Conservation (phyloP, 2,888 invertebrate species). For the Fabriciana adippe region DNA sequence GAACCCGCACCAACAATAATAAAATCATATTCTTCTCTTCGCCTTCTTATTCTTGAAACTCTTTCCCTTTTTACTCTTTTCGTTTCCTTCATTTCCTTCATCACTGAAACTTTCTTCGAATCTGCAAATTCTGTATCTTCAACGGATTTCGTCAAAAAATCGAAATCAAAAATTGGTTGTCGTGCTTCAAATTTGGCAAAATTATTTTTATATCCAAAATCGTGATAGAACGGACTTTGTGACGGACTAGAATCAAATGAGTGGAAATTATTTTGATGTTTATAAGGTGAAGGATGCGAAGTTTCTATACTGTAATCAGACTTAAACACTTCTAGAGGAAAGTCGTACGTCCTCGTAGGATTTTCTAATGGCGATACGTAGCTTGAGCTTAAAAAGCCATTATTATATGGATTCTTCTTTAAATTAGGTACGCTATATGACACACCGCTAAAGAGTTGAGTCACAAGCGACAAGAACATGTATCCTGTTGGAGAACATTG, state of each 20-base stretch:
- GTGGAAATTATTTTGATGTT: constrained; percentile 4
- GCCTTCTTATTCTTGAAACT: constrained; percentile 51
- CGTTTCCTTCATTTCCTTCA: constrained; percentile 10
- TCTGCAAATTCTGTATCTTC: constrained; percentile 53
- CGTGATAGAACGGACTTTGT: constrained; percentile 7
- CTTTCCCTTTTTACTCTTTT: constrained; percentile 42
- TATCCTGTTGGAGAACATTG: constrained; percentile 83
- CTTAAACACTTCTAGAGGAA: constrained; percentile 10
- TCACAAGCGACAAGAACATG: constrained; percentile 82
- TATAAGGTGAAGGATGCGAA: constrained; percentile 7
- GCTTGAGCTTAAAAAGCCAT: not conserved
- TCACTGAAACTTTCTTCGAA: constrained; percentile 47
- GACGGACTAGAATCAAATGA: not conserved
- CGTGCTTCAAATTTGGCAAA: constrained; percentile 28
- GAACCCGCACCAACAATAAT: constrained; percentile 86
- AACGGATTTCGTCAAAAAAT: constrained; percentile 43
- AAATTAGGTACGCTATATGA: constrained; percentile 54
- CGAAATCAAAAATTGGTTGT: constrained; percentile 37
- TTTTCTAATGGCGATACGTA: not conserved
- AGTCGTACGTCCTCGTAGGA: not conserved
- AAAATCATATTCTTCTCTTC: constrained; percentile 80
- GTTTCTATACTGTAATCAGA: constrained; percentile 17
- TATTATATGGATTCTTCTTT: constrained; percentile 44
- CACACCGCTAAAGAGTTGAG: constrained; percentile 81
- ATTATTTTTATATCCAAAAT: constrained; percentile 11